phyloP scores from a whole-genome alignment of 2,797 vertebrate genomes.

The Notolepis coatsorum region DNA sequence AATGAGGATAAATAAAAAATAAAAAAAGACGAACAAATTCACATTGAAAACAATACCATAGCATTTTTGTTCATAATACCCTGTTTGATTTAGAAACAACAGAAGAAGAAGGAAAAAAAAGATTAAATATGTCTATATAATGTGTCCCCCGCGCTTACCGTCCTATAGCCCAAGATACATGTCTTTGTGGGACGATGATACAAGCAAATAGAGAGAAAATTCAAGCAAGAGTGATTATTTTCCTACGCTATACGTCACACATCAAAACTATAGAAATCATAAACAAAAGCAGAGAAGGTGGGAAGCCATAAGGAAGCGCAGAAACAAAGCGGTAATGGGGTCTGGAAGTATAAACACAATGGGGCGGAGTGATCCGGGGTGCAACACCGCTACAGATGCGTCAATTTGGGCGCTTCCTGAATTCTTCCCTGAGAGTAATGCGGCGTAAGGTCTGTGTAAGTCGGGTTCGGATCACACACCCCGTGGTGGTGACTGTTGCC shows the following conservation, averaged over 20 bases:
- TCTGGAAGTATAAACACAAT: conserved; percentile 77
- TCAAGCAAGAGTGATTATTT: conserved; percentile 92
- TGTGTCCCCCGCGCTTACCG: conserved; percentile 54
- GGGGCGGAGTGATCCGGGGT: conserved; percentile 73
- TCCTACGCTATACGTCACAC: conserved; percentile 87
- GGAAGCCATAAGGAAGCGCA: conserved; percentile 62
- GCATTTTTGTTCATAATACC: conserved; percentile 97
- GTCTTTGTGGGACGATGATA: conserved; percentile 86
- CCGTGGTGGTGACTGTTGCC: conserved; percentile 93
- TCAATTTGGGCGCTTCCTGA: conserved; percentile 99
- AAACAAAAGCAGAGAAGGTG: conserved; percentile 63
- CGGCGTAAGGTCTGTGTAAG: conserved; percentile 96
- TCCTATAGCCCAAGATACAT: conserved; percentile 74
- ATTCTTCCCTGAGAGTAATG: conserved; percentile 99
- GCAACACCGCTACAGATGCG: conserved; percentile 92
- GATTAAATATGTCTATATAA: conserved; percentile 80
- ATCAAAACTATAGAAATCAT: conserved; percentile 87
- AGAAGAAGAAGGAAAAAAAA: conserved; percentile 79
- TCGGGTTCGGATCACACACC: conserved; percentile 92
- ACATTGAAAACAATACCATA: conserved; percentile 90
- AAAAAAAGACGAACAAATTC: conserved; percentile 92
- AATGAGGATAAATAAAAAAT: conserved; percentile 90
- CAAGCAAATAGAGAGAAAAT: conserved; percentile 88
- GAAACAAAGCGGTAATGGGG: conserved; percentile 74
- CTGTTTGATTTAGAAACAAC: conserved; percentile 95